Base-by-base conservation (phyloP, 2,797 vertebrate species). In the Hybognathus amarus region DNA sequence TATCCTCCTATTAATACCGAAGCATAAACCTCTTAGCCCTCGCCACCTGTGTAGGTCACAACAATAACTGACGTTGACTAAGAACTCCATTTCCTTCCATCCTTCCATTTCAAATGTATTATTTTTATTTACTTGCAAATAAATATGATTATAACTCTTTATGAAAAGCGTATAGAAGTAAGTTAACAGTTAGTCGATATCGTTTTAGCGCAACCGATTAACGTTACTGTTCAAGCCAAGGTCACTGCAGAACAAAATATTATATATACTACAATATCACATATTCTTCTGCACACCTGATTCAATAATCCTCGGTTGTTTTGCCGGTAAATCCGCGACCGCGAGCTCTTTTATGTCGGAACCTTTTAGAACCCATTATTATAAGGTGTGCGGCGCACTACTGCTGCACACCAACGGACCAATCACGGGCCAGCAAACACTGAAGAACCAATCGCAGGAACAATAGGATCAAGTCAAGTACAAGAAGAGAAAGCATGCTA, bases 281-380 rank as follows among this genome's bases (percentile, higher is more conserved):
- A 36, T 36, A 30, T 24, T 68, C 18, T 38, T n/a, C 22, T 38
- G 42, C 61, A 22, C 70, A 91, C 91, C 92, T 75, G 71, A 63
- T 33, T 87, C 85, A n/a, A 67, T 78, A 17, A 87, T 80, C 50
- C 85, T 85, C 6, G 89, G 85, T 20, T 77, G 87, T 90, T 92
- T 92, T 8, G 87, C 36, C 30, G 79, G 82, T 64, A 87, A 80
- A 82, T 85, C 86, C 15, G 70, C 75, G 40, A 85, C 86, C 13
- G 68, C 73, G 40, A 85, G 69, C 64, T 86, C 77, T 2, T 10
- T 45, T 3, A 84, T 71, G 17, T 87, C 86, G 71, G 73, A 18
- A 87, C 86, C 90, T 89, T 89, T 66, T 90, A 73, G 87, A 89
- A 6, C 84, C 86, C 89, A 88, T 88, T 24, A 17, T 38, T 36